Base-by-base conservation (phyloP, 1,140 invertebrate species). In the Pseudomyrmex concolor region DNA sequence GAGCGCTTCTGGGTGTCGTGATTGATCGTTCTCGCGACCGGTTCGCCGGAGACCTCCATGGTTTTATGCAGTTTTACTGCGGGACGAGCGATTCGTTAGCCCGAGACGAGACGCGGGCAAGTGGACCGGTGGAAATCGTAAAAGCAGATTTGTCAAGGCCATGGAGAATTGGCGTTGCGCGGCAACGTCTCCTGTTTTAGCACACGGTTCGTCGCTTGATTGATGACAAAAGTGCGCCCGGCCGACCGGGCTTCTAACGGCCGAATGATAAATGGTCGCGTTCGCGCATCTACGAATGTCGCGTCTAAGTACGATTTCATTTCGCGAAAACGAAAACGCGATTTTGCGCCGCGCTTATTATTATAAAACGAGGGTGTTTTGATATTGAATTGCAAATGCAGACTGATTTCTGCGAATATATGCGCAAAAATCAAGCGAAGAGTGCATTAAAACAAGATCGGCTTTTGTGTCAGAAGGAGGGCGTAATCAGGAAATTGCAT, bases 61-160 rank as follows among this genome's bases (percentile, higher is more conserved):
- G 78, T 74, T 82, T 74, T 82, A 82, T 82, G 78, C 70, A 80
- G 76, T 80, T 80, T 80, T 80, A 80, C 25, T 25, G 25, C 76
- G 54, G 76, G 66, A 80, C 66, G 76, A 71, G 54, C 76, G 76
- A 80, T 80, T 80, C 76, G 76, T 80, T 80, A 80, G 54, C 43
- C 34, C 55, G 76, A 70, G 76, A 71, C 66, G 66, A 80, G 25
- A 25, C 25, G 76, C 71, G 67, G 76, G 71, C 76, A 80, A 80
- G 76, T 80, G 76, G 76, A 71, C 48, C 48, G 45, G 76, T 70
- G 34, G 66, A 71, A 80, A 80, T 80, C 76, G 76, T 80, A 80
- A 80, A 80, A 80, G 76, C 76, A 80, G 66, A 80, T 80, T 70
- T 80, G 76, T 80, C 76, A 80, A 71, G 76, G 66, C 76, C 66